phyloP scores from a whole-genome alignment of 1,140 invertebrate species.

The Heliconius melpomene region DNA sequence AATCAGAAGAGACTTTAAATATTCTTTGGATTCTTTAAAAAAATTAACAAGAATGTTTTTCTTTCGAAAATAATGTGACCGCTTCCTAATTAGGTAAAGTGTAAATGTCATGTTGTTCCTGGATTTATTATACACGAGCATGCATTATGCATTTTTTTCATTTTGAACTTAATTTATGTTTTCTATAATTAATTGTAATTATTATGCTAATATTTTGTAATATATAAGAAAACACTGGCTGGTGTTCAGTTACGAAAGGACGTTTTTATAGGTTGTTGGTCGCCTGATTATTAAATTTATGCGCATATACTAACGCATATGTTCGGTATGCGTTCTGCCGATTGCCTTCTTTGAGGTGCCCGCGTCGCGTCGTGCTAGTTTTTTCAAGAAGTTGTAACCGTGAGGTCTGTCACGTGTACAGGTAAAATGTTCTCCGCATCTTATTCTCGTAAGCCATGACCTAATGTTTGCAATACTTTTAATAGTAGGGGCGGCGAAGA shows the following conservation, averaged over 20 bases:
- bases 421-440: not conserved
- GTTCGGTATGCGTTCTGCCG: not conserved
- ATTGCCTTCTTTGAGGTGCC: not conserved
- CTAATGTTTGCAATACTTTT: not conserved
- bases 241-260: not conserved
- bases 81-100: not conserved
- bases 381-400: not conserved
- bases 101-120: not conserved
- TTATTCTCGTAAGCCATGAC: not conserved
- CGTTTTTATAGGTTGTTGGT: not conserved
- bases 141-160: not conserved
- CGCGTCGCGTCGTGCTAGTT: not conserved
- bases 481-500: too few species aligned
- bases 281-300: not conserved
- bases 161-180: not conserved
- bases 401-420: not conserved
- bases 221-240: not conserved
- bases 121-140: not conserved
- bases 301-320: not conserved
- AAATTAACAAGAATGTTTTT: not conserved
- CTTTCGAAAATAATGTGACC: slow-evolving; percentile 1
- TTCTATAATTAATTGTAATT: not conserved
- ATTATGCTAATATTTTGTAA: not conserved
- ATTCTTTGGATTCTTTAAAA: not conserved
- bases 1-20: too few species aligned